These are phyloP conservation scores for Muscicapa striata DNA, from an alignment of 2,797 vertebrate species.

Conservation along the genomic window DNA sequence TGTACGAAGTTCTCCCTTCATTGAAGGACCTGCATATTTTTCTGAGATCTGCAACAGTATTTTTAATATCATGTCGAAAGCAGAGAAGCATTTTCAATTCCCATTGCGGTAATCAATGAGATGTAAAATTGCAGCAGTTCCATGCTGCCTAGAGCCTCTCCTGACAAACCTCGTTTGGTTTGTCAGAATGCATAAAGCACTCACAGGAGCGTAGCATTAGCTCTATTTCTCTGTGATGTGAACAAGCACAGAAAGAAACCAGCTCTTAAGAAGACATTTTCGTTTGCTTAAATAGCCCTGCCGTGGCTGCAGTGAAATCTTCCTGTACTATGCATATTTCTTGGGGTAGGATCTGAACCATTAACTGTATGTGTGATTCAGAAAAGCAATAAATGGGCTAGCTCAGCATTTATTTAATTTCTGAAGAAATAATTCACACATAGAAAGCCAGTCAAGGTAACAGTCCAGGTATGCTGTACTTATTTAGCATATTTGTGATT, in stretches of 20 bases:
- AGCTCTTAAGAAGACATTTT: conserved; percentile 48
- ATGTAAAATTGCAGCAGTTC: conserved; percentile 74
- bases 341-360: not conserved
- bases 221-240: conserved; percentile 40
- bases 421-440: not conserved
- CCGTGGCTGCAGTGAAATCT: not conserved
- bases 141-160: conserved; percentile 65
- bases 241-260: conserved; percentile 43
- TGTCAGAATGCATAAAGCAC: conserved; percentile 69
- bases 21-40: not conserved
- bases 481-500: not conserved
- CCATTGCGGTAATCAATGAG: conserved; percentile 69
- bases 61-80: conserved; percentile 37
- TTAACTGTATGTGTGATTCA: not conserved
- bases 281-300: conserved; percentile 45
- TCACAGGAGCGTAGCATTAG: conserved; percentile 56
- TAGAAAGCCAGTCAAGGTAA: not conserved
- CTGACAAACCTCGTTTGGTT: conserved; percentile 66
- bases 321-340: not conserved
- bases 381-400: not conserved
- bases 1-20: not conserved
- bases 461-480: not conserved
- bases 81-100: conserved; percentile 47
- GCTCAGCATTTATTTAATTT: not conserved
- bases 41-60: not conserved